Conservation (phyloP, 1,140 invertebrate species). For the Trichonephila inaurata region DNA sequence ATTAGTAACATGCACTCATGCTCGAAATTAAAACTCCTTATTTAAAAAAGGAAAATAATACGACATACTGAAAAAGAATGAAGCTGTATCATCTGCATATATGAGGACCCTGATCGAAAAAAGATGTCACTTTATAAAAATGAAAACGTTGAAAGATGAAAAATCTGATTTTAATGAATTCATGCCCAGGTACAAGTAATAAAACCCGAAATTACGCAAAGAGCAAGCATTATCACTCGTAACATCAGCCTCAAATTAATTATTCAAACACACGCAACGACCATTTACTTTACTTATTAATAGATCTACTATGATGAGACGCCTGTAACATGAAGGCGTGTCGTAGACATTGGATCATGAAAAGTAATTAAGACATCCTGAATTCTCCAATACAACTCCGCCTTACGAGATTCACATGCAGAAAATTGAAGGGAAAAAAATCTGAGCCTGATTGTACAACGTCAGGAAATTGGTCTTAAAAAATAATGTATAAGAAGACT, state of each 20-base stretch:
- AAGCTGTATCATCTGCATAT: neutral
- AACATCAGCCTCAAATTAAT: constrained; percentile 51
- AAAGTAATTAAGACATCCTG: constrained; percentile 36
- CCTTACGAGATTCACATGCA: neutral
- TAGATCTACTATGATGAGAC: constrained; percentile 33
- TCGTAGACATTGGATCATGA: neutral
- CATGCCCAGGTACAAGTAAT: neutral
- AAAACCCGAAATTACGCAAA: constrained; percentile 12
- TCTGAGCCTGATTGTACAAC: neutral
- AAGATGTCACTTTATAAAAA: neutral
- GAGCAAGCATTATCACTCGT: constrained; percentile 37
- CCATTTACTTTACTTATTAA: constrained; percentile 40
- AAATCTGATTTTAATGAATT: constrained; percentile 24
- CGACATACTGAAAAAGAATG: too few relatives aligned
- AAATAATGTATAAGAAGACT: constrained; percentile 19
- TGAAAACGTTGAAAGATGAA: neutral
- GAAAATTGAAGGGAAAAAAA: neutral
- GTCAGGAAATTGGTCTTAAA: constrained; percentile 12
- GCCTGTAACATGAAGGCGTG: constrained; percentile 35
- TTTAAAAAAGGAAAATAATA: too few relatives aligned
- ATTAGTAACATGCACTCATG: too few relatives aligned
- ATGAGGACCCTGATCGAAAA: neutral
- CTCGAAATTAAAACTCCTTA: too few relatives aligned
- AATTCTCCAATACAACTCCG: neutral
- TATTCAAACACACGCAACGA: constrained; percentile 36